Percentiles rank a stretch among this genome's conserved stretches.
phyloP scores from a whole-genome alignment of 2,888 invertebrate genomes.

The Entomobrya multifasciata region DNA sequence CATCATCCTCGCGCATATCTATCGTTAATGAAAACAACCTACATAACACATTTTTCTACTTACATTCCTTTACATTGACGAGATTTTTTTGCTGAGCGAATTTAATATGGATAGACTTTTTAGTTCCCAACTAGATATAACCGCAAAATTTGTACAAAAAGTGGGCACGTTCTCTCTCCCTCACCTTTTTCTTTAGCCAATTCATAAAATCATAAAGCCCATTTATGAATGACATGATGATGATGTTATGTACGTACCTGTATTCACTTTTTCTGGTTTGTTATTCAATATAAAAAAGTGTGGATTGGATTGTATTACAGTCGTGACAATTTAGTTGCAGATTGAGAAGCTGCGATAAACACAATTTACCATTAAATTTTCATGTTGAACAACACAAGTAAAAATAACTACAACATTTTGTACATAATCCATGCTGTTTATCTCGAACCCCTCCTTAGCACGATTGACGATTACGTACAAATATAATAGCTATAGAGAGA shows the following conservation, averaged over 20 bases:
- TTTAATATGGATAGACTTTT: slow-evolving; percentile 1
- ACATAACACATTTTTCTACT: too few relatives aligned
- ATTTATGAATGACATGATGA: slow-evolving; percentile 44
- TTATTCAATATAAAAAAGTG: slow-evolving; percentile 8
- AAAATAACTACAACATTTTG: not conserved
- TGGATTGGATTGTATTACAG: not conserved
- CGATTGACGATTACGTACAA: too few relatives aligned
- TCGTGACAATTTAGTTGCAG: slow-evolving; percentile 58
- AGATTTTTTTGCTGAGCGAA: not conserved
- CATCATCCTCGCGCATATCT: slow-evolving; percentile 4
- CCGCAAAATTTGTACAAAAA: slow-evolving; percentile 60
- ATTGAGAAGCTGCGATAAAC: not conserved
- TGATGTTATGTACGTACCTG: not conserved
- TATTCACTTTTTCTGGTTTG: not conserved
- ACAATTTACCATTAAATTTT: not conserved
- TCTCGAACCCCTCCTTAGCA: not conserved
- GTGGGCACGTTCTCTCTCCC: slow-evolving; percentile 45
- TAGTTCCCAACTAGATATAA: slow-evolving; percentile 70
- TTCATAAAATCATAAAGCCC: slow-evolving; percentile 18
- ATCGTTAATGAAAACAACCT: slow-evolving; percentile 26
- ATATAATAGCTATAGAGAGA: not conserved
- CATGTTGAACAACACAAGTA: not conserved
- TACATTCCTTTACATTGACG: too few relatives aligned
- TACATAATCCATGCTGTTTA: not conserved
- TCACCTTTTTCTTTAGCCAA: not conserved